A percentile compares a stretch with the other conserved stretches of the same genome.
These are phyloP conservation scores for Setophaga petechia DNA, from an alignment of 2,113 vertebrate genomes.

Conservation along the genomic window DNA sequence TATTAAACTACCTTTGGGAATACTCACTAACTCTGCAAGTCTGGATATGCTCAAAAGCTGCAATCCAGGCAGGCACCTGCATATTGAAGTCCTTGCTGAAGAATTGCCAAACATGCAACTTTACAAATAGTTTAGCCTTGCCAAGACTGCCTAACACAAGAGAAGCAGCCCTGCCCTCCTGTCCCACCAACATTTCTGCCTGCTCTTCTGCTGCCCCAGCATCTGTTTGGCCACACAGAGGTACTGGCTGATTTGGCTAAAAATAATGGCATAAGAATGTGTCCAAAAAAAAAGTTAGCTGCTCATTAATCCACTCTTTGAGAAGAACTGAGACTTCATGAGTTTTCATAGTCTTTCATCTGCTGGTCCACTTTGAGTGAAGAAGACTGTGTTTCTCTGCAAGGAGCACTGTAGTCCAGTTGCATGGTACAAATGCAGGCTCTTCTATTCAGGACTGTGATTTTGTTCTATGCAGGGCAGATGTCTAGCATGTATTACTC, in stretches of 20 bases:
- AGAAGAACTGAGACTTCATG: neutral
- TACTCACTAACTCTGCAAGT: neutral
- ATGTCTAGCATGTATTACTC: neutral
- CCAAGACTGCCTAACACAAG: neutral
- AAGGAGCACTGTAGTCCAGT: neutral
- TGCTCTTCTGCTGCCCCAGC: neutral
- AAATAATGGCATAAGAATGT: neutral
- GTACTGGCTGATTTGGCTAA: neutral
- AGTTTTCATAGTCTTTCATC: neutral
- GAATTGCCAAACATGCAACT: neutral
- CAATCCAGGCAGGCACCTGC: neutral
- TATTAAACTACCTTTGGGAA: neutral
- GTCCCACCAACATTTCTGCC: neutral
- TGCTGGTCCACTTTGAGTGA: neutral
- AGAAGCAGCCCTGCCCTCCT: neutral
- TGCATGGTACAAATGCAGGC: neutral
- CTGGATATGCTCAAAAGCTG: neutral
- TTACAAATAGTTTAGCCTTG: neutral
- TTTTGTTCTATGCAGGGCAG: neutral
- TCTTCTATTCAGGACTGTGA: neutral
- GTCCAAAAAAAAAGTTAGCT: neutral
- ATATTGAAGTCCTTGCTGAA: neutral
- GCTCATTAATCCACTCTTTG: neutral
- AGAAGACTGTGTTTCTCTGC: neutral
- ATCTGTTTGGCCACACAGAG: neutral